Conservation (phyloP, 2,888 invertebrate species). For the Trachelus stipa region DNA sequence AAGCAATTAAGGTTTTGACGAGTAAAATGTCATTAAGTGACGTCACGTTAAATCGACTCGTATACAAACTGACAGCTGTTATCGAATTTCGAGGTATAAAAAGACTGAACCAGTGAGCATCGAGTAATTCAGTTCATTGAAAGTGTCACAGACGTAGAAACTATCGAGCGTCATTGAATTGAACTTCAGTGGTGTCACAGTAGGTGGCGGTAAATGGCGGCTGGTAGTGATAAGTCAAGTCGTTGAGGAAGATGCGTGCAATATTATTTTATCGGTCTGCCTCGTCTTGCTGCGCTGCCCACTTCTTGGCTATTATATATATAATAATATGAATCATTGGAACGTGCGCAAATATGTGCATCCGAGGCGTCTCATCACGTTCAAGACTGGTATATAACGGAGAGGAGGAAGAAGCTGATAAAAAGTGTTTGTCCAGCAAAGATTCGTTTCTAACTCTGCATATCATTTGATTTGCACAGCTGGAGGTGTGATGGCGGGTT, state of each 20-base stretch:
- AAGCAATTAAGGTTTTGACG: background rate
- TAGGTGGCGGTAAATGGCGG: too few species aligned
- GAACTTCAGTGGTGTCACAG: too few species aligned
- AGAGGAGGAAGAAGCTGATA: background rate
- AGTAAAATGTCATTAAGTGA: background rate
- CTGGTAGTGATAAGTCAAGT: background rate
- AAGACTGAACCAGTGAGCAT: background rate
- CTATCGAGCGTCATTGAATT: background rate
- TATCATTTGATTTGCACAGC: slow-evolving; percentile 40
- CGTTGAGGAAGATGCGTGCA: background rate
- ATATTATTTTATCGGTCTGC: background rate
- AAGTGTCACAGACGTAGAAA: background rate
- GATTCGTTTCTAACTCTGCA: background rate
- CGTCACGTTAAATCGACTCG: background rate
- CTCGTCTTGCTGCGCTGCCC: background rate
- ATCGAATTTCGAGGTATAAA: background rate
- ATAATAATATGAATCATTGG: background rate
- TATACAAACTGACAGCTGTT: background rate
- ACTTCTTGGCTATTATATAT: background rate
- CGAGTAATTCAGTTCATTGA: background rate
- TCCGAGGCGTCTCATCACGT: background rate
- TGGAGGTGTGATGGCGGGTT: slow-evolving; percentile 60
- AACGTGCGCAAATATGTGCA: background rate
- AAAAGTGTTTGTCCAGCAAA: background rate
- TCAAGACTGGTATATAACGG: background rate